phyloP scores from a whole-genome alignment of 2,113 vertebrate genomes.

The Pycnonotus jocosus region DNA sequence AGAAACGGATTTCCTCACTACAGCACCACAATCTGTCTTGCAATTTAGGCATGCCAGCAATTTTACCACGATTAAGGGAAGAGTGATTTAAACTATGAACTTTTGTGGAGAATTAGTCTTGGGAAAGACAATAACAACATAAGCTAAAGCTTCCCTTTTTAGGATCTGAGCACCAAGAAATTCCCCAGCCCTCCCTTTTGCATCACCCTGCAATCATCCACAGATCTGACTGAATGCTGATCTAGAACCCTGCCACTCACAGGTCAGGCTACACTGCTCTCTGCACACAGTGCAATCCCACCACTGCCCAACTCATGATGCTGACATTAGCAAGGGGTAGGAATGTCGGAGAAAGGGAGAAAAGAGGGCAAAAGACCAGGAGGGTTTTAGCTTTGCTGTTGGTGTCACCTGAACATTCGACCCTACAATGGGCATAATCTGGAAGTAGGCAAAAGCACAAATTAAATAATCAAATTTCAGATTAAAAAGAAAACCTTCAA shows the following conservation, averaged over 20 bases:
- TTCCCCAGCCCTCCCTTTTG: background rate
- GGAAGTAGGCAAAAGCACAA: background rate
- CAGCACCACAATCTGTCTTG: background rate
- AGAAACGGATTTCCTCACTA: background rate
- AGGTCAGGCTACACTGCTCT: background rate
- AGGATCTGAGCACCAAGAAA: background rate
- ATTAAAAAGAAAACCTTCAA: background rate
- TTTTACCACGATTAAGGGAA: background rate
- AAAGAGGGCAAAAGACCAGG: background rate
- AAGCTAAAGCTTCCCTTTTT: background rate
- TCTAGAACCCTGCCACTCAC: background rate
- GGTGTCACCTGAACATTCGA: background rate
- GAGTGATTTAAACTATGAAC: background rate
- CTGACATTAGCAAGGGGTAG: background rate
- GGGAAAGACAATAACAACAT: background rate
- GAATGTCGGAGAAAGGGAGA: background rate
- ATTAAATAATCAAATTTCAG: background rate
- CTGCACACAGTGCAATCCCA: background rate
- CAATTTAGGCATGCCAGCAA: background rate
- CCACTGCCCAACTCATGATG: background rate
- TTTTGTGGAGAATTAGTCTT: background rate
- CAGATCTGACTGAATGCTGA: background rate
- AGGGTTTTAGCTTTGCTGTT: background rate
- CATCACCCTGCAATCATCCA: background rate
- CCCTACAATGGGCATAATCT: background rate